These are phyloP conservation scores for Zaprionus davidi DNA, from an alignment of 1,140 invertebrate genomes.

Conservation along the genomic window DNA sequence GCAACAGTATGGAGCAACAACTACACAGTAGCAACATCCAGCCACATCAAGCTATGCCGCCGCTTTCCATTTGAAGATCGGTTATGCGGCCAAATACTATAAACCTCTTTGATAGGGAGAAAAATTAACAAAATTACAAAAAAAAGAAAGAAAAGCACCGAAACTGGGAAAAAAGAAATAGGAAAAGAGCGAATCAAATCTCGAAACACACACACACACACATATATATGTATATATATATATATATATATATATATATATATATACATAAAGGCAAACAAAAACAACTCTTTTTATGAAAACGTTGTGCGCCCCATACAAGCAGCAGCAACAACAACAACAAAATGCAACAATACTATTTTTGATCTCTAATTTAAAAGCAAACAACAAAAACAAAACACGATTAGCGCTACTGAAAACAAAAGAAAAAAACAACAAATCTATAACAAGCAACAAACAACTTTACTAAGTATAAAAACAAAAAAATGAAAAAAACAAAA, in stretches of 20 bases:
- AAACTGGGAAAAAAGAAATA: constrained; percentile 1
- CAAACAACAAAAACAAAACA: constrained; percentile 38
- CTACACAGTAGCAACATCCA: constrained; percentile 5
- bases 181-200: constrained; percentile 26
- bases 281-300: constrained; percentile 35
- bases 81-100: background rate
- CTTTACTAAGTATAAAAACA: constrained; percentile 55
- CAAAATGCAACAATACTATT: constrained; percentile 78
- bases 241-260: background rate
- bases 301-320: constrained; percentile 49
- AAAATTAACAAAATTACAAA: constrained; percentile 12
- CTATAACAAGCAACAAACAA: constrained; percentile 45
- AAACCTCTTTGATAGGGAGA: constrained; percentile 1
- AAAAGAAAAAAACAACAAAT: constrained; percentile 33
- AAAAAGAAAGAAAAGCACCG: constrained; percentile 18
- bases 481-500: constrained; percentile 20
- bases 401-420: constrained; percentile 70
- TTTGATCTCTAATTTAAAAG: constrained; percentile 77
- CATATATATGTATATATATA: background rate
- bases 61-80: constrained; percentile 14
- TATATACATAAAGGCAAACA: constrained; percentile 22
- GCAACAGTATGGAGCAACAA: background rate
- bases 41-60: constrained; percentile 17
- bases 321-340: constrained; percentile 41
- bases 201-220: constrained; percentile 25